A percentile compares a stretch with the other conserved stretches of the same genome.
phyloP scores from a whole-genome alignment of 2,113 vertebrate genomes.

The Pycnonotus jocosus region DNA sequence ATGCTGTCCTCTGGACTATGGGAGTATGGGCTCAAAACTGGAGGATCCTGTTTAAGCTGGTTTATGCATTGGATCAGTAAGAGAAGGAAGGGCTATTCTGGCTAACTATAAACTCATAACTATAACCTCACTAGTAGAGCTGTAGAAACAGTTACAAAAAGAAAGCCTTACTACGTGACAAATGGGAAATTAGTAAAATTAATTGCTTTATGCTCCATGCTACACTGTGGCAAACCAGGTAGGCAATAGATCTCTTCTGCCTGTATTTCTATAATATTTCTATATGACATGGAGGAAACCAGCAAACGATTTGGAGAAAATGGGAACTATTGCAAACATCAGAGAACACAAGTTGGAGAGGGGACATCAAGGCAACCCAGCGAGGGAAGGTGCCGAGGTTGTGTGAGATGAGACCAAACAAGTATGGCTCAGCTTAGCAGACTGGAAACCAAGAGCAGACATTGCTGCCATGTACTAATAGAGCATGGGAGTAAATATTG shows the following conservation, averaged over 20 bases:
- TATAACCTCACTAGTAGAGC: not conserved
- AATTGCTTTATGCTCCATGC: not conserved
- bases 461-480: not conserved
- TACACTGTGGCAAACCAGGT: not conserved
- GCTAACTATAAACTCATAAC: not conserved
- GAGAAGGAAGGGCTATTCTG: not conserved
- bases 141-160: not conserved
- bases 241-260: not conserved
- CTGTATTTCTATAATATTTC: not conserved
- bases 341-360: not conserved
- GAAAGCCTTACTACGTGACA: not conserved
- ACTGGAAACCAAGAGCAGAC: not conserved
- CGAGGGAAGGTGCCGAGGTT: not conserved
- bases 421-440: not conserved
- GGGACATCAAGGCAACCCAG: not conserved
- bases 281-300: not conserved
- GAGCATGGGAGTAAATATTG: constrained; percentile 30
- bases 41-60: not conserved
- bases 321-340: not conserved
- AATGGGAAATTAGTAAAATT: not conserved
- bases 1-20: not conserved
- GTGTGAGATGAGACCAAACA: not conserved
- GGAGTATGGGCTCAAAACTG: not conserved
- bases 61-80: not conserved
- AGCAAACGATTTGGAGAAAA: not conserved